These are phyloP conservation scores for Pteropus alecto DNA, from an alignment of 2,113 vertebrate species.

Conservation along the genomic window DNA sequence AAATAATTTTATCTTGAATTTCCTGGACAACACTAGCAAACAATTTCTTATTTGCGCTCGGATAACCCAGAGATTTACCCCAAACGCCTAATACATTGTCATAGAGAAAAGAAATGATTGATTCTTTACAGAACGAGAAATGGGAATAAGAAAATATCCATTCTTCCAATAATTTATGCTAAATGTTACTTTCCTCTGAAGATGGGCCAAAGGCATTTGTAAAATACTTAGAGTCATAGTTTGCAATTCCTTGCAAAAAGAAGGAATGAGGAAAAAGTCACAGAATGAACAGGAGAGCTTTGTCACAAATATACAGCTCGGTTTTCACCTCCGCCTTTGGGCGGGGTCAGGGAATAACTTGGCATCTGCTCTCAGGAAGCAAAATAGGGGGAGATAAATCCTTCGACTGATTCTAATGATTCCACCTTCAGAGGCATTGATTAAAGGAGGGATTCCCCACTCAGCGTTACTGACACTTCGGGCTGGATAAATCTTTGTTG, in stretches of 20 bases:
- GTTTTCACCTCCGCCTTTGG: neutral
- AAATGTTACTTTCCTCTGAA: constrained; percentile 18
- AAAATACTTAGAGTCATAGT: neutral
- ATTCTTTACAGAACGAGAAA: constrained; percentile 18
- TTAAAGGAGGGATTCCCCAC: neutral
- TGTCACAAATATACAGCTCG: neutral
- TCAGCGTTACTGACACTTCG: accelerated
- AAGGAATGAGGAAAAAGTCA: neutral
- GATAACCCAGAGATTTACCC: neutral
- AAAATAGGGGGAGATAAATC: neutral
- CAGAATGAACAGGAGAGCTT: neutral
- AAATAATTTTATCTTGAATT: constrained; percentile 32
- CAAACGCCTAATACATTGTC: neutral
- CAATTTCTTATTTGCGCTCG: constrained; percentile 9
- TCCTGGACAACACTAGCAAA: constrained; percentile 21
- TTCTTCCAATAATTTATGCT: neutral
- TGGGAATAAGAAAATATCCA: constrained; percentile 13
- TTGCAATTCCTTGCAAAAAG: neutral
- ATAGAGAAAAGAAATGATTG: neutral
- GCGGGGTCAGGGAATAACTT: neutral
- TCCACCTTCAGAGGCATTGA: neutral
- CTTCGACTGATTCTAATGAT: neutral
- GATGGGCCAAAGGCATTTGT: neutral
- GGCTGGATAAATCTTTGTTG: neutral
- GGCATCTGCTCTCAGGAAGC: neutral